Conservation (phyloP, 1,140 invertebrate genomes). For the Drosophila pruinosa region DNA sequence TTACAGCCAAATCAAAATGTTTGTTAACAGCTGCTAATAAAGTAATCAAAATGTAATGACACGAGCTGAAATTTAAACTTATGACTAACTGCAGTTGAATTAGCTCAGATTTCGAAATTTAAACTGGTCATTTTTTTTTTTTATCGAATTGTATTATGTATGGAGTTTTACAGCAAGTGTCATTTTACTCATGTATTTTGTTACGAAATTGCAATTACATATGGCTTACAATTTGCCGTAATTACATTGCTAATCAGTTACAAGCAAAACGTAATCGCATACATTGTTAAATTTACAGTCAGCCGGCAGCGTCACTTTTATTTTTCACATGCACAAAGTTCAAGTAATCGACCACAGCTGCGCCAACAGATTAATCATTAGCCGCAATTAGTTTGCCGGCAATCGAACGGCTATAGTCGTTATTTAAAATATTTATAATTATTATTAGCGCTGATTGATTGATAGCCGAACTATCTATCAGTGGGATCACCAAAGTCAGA, state of each 20-base stretch:
- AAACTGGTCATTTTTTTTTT: background rate
- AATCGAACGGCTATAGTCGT: background rate
- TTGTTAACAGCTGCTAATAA: slow-evolving; percentile 21
- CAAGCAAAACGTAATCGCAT: background rate
- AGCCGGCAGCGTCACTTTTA: background rate
- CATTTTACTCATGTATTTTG: background rate
- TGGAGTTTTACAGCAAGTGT: background rate
- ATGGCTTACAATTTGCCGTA: background rate
- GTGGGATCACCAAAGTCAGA: background rate
- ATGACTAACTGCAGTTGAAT: no score
- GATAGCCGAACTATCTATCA: background rate
- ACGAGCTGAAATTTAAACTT: slow-evolving; percentile 7
- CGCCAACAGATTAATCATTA: slow-evolving; percentile 50
- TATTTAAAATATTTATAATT: slow-evolving; percentile 8
- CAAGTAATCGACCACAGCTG: slow-evolving; percentile 19
- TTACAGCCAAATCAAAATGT: slow-evolving; percentile 55
- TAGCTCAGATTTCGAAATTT: no score
- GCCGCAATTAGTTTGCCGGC: slow-evolving; percentile 28
- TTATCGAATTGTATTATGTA: background rate
- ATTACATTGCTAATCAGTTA: background rate
- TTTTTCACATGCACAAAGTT: slow-evolving; percentile 24
- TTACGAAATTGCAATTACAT: background rate
- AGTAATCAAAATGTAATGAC: background rate
- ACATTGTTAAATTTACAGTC: background rate
- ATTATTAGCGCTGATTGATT: slow-evolving; percentile 16